These are phyloP conservation scores for Tricholauxania praeusta DNA, from an alignment of 2,888 invertebrate species.

Conservation along the genomic window DNA sequence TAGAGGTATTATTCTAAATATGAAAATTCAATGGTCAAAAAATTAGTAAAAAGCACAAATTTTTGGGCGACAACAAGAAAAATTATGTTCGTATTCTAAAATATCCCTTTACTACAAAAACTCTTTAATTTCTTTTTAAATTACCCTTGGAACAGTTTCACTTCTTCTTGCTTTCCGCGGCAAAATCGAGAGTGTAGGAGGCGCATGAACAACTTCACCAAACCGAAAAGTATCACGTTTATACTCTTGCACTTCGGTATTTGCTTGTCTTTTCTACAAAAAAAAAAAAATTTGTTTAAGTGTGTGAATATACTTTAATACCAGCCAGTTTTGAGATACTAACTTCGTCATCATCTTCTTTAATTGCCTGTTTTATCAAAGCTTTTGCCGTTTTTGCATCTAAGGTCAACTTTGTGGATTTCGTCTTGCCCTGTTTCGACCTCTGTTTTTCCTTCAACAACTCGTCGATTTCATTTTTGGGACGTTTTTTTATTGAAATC, in stretches of 20 bases:
- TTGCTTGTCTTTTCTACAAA: too few species aligned
- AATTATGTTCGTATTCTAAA: too few species aligned
- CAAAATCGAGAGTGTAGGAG: conserved; percentile 73
- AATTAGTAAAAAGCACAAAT: too few species aligned
- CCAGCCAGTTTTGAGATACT: not conserved
- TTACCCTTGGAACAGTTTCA: conserved; percentile 67
- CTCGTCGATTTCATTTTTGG: conserved; percentile 71
- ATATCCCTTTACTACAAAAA: not conserved
- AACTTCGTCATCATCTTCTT: conserved; percentile 59
- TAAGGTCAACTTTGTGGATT: conserved; percentile 45
- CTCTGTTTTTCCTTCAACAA: conserved; percentile 67
- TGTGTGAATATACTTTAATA: not conserved
- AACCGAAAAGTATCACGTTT: conserved; percentile 77
- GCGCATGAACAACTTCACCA: conserved; percentile 81
- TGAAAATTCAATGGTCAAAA: too few species aligned
- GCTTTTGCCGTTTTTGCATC: conserved; percentile 58
- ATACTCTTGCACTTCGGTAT: conserved; percentile 68
- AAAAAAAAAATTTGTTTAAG: not conserved
- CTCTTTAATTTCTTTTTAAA: conserved; percentile 41
- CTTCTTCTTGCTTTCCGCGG: conserved; percentile 70
- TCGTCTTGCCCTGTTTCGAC: conserved; percentile 57
- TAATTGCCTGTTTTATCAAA: conserved; percentile 62
- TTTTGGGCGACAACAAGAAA: too few species aligned
- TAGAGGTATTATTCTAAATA: too few species aligned
- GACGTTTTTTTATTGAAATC: conserved; percentile 68